These are phyloP conservation scores for Theristicus caerulescens DNA, from an alignment of 2,113 vertebrate species.

Conservation along the genomic window DNA sequence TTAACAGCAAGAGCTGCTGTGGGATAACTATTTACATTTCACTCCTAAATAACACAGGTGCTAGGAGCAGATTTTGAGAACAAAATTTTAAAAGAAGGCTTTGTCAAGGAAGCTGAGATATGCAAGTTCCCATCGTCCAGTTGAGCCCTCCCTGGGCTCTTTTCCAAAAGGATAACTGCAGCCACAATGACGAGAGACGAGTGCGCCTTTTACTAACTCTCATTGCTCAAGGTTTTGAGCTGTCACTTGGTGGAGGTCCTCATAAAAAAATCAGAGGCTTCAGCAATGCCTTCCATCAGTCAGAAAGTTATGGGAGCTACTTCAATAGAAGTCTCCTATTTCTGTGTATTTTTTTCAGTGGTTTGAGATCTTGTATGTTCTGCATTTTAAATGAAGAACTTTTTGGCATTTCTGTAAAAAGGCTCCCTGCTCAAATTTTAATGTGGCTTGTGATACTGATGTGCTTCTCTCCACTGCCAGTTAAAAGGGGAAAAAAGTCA, in stretches of 20 bases:
- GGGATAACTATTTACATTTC: background rate
- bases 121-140: background rate
- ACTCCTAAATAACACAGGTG: background rate
- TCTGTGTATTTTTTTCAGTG: background rate
- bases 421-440: conserved; percentile 2
- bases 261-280: background rate
- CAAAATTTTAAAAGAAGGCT: background rate
- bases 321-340: background rate
- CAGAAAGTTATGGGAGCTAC: background rate
- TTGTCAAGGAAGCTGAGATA: background rate
- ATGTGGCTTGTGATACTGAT: background rate
- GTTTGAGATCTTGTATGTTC: background rate
- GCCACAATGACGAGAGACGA: background rate
- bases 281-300: background rate
- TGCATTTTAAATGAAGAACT: background rate
- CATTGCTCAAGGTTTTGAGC: background rate
- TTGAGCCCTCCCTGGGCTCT: background rate
- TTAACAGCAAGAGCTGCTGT: background rate
- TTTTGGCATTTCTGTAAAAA: background rate
- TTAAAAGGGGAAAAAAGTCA: background rate
- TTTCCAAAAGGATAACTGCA: background rate
- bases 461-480: background rate
- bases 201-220: background rate
- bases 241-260: background rate
- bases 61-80: background rate